These are phyloP conservation scores for Acinonyx jubatus DNA, from an alignment of 2,113 vertebrate species.

Conservation along the genomic window DNA sequence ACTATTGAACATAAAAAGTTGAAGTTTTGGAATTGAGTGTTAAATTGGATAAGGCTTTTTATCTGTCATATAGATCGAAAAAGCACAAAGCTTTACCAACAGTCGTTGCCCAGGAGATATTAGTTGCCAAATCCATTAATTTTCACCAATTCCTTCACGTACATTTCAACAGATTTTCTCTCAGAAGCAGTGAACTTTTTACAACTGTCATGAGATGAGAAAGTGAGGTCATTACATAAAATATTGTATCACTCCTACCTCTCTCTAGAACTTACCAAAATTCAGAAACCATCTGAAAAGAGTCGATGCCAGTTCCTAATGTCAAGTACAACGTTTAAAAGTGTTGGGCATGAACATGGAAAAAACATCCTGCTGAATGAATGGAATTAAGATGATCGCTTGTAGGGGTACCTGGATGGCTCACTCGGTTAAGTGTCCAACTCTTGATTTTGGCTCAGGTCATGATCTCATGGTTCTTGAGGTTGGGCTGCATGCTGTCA, in stretches of 20 bases:
- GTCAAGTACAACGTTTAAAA: neutral
- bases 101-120: too few relatives aligned
- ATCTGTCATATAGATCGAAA: neutral
- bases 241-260: neutral
- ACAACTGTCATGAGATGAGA: neutral
- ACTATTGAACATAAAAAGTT: neutral
- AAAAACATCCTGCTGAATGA: neutral
- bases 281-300: neutral
- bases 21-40: neutral
- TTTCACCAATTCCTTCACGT: neutral
- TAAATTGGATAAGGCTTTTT: neutral
- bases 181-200: neutral
- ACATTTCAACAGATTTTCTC: neutral
- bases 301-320: neutral
- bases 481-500: too few relatives aligned
- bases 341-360: neutral
- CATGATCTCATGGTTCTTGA: too few relatives aligned
- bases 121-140: neutral
- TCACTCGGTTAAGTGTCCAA: too few relatives aligned
- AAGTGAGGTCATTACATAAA: neutral
- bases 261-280: neutral
- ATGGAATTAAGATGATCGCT: neutral
- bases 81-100: neutral
- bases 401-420: too few relatives aligned
- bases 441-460: too few relatives aligned